A percentile compares a stretch with the other conserved stretches of the same genome.
Conservation (phyloP, 2,113 vertebrate species). For the Thymallus thymallus region DNA sequence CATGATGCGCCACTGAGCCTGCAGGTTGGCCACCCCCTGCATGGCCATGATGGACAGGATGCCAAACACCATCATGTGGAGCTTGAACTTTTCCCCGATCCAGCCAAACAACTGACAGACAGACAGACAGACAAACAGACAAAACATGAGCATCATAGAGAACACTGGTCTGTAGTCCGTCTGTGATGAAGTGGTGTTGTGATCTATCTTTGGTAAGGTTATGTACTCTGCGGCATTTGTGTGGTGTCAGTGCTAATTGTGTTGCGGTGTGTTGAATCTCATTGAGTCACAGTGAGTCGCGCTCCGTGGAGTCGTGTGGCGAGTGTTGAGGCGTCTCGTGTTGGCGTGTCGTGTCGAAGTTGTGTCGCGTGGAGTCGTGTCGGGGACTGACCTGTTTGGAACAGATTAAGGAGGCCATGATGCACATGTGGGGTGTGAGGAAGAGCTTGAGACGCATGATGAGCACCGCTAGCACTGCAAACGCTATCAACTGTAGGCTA, state of each 20-base stretch:
- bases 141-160: neutral
- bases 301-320: no score
- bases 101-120: conserved; percentile 85
- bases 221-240: neutral
- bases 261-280: neutral
- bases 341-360: no score
- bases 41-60: conserved; percentile 87
- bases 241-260: neutral
- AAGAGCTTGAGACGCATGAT: conserved; percentile 98
- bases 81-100: conserved; percentile 82
- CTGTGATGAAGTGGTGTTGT: neutral
- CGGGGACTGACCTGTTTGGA: conserved; percentile 82
- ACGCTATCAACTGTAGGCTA: conserved; percentile 87
- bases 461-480: conserved; percentile 82
- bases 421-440: conserved; percentile 92
- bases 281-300: no score
- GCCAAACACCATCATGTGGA: conserved; percentile 76
- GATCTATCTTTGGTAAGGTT: neutral
- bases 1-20: conserved; percentile 90
- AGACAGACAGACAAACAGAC: conserved; percentile 1
- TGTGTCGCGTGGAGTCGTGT: neutral
- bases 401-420: conserved; percentile 92
- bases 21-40: conserved; percentile 88
- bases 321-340: no score
- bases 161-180: neutral